Conservation (phyloP, 1,140 invertebrate genomes). For the Drosophila ficusphila region DNA sequence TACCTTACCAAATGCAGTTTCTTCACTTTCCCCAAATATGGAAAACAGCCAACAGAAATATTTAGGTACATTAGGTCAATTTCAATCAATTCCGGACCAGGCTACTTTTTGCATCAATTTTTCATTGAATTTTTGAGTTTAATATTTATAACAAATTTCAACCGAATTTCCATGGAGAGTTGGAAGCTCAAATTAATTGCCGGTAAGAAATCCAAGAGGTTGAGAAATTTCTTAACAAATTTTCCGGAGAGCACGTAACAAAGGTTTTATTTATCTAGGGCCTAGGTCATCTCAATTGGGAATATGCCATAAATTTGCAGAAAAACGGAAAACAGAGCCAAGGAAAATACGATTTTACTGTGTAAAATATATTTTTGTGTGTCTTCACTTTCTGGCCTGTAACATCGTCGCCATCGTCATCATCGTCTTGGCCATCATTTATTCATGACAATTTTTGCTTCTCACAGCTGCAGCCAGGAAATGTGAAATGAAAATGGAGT, state of each 20-base stretch:
- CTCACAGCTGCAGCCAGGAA: conserved; percentile 39
- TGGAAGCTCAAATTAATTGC: conserved; percentile 37
- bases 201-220: neutral
- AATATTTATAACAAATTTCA: conserved; percentile 24
- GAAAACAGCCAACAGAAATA: conserved; percentile 1
- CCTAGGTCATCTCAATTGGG: conserved; percentile 37
- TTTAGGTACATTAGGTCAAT: conserved; percentile 9
- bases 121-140: conserved; percentile 38
- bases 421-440: conserved; percentile 52
- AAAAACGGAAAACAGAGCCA: conserved; percentile 25
- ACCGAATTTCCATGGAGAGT: conserved; percentile 10
- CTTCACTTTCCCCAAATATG: neutral
- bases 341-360: conserved; percentile 17
- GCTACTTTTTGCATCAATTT: conserved; percentile 46
- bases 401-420: conserved; percentile 14
- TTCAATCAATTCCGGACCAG: conserved; percentile 26
- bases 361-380: conserved; percentile 39
- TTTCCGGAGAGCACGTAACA: conserved; percentile 5
- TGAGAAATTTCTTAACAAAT: conserved; percentile 26
- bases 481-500: conserved; percentile 38
- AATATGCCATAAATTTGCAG: conserved; percentile 63
- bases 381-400: conserved; percentile 29
- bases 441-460: conserved; percentile 61
- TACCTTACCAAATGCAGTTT: neutral
- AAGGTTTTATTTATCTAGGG: conserved; percentile 36